phyloP scores from a whole-genome alignment of 2,888 invertebrate species.

The Tetramorium bicarinatum region DNA sequence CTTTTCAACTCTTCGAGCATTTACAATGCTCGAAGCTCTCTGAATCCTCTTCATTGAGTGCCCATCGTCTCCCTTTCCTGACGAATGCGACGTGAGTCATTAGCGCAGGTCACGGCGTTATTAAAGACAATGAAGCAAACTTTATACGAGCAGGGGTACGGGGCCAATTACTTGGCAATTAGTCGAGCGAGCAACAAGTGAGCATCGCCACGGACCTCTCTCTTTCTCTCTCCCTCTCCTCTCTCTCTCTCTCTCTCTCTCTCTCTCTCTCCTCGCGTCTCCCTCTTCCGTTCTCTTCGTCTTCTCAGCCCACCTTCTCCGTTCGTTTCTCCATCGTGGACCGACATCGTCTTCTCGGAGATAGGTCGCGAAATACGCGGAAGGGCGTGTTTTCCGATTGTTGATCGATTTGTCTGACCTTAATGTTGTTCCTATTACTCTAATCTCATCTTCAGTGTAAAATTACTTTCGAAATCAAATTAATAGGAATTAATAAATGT shows the following conservation, averaged over 20 bases:
- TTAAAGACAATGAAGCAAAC: conserved; percentile 86
- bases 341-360: conserved; percentile 69
- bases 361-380: conserved; percentile 63
- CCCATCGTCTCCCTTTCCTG: conserved; percentile 59
- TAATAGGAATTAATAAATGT: background rate
- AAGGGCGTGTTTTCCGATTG: conserved; percentile 69
- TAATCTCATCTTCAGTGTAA: background rate
- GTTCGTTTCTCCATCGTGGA: conserved; percentile 54
- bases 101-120: conserved; percentile 85
- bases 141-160: conserved; percentile 84
- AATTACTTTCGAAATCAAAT: conserved; percentile 8
- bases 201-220: conserved; percentile 82
- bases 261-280: conserved; percentile 55
- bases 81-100: conserved; percentile 82
- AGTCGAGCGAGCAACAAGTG: conserved; percentile 86
- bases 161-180: conserved; percentile 86
- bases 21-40: conserved; percentile 62
- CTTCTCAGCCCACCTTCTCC: conserved; percentile 71
- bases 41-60: conserved; percentile 63
- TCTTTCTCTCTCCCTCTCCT: conserved; percentile 56
- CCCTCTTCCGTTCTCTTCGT: conserved; percentile 70
- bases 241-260: conserved; percentile 64
- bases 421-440: conserved; percentile 14
- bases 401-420: conserved; percentile 68
- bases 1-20: conserved; percentile 65